Conservation (phyloP, 2,888 invertebrate genomes). For the Harpagoxenus sublaevis region DNA sequence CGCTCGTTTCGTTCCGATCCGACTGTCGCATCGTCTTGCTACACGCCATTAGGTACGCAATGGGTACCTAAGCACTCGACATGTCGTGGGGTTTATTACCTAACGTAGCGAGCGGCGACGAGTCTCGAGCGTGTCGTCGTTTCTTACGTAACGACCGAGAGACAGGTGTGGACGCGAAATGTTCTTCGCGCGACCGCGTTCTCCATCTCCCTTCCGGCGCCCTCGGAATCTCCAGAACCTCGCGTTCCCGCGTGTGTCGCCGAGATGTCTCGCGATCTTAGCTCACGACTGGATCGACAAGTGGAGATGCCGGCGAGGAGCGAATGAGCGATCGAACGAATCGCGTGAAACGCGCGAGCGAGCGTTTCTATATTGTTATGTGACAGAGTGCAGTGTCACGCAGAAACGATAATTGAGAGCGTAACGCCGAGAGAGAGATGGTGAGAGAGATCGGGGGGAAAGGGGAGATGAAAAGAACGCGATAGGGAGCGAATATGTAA, state of each 20-base stretch:
- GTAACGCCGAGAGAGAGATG: slow-evolving; percentile 29
- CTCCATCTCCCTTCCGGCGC: background rate
- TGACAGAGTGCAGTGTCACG: slow-evolving; percentile 65
- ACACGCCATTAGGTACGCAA: background rate
- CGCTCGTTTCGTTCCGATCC: background rate
- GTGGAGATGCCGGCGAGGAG: background rate
- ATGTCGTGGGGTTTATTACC: slow-evolving; percentile 1
- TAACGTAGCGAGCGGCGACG: slow-evolving; percentile 18
- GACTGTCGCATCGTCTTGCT: background rate
- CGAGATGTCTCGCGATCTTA: background rate
- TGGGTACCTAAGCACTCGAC: background rate
- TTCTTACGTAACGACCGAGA: slow-evolving; percentile 25
- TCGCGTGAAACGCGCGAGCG: slow-evolving; percentile 25
- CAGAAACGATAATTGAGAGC: slow-evolving; percentile 63
- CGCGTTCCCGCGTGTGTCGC: background rate
- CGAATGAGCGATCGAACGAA: slow-evolving; percentile 2
- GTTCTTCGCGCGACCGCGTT: background rate
- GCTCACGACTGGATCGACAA: background rate
- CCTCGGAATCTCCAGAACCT: no score
- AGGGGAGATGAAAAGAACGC: background rate
- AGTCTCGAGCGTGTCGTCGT: background rate
- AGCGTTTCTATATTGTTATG: slow-evolving; percentile 65
- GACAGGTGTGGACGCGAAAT: slow-evolving; percentile 24
- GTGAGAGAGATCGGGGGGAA: background rate
- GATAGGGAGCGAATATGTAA: background rate